Evolutionary conservation across 2,888 invertebrate genomes (phyloP), one percentile per base, ranked within the genome.

Genomic region (Lycaena phlaeas): DNA sequence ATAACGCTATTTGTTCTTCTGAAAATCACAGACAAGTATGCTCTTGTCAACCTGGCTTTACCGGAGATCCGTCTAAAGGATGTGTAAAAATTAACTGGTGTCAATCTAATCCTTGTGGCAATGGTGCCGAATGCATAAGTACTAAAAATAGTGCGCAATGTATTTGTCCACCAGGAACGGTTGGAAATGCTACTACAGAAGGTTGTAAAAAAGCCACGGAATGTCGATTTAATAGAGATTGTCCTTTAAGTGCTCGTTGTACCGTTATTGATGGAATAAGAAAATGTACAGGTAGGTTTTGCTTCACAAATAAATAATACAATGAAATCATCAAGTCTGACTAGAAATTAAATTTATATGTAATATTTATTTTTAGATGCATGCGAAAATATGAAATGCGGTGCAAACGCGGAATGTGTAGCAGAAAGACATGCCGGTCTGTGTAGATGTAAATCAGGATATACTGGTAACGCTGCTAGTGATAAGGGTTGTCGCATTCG

Each of bases 21-120:
- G 93, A 94, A 67, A 89, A 89, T 57, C 95, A 96, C 59, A 86
- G 87, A 47, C 92, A 92, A 65, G 87, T 86, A 29, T 82, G 78
- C 61, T 92, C 92, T 56, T 96, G 96, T 64, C 94, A 94, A 72
- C 95, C 95, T 7, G 95, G 95, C 1, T 95, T 88, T 58, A 93
- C 93, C 0, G 95, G 95, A 2, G 90, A 95, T 67, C 90, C 95
- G 2, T 74, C 87, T 6, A 77, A 74, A 17, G 90, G 90, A 14
- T 96, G 96, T 58, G 76, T 86, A 38, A 75, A 90, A 39, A 89
- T 95, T 40, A 92, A 95, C 71, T 93, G 91, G 68, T 96, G 95
- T 60, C 86, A 87, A 36, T 88, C 89, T 51, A 87, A 88, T 28
- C 94, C 94, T 4, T 95, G 95, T 64, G 94, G 92, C 3, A 89